Conservation (phyloP, 2,888 invertebrate genomes). For the Polyploca ridens region DNA sequence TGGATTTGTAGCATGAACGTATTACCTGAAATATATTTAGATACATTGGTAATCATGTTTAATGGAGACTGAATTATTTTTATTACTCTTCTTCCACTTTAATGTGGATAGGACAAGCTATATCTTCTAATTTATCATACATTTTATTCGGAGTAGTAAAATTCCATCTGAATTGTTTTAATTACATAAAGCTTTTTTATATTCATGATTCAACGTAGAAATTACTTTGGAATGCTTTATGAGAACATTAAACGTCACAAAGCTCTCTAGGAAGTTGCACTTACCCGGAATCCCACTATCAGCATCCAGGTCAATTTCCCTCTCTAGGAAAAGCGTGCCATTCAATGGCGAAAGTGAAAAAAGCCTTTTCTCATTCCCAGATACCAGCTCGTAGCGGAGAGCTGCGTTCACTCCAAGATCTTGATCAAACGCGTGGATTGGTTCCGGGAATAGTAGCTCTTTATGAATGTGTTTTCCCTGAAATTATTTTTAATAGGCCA, state of each 20-base stretch:
- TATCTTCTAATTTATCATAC: no score
- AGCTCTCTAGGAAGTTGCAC: not conserved
- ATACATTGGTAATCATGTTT: not conserved
- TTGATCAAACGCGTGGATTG: slow-evolving; percentile 92
- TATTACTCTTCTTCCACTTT: no score
- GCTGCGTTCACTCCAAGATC: slow-evolving; percentile 90
- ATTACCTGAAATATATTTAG: slow-evolving; percentile 78
- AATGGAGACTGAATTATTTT: no score
- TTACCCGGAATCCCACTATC: slow-evolving; percentile 87
- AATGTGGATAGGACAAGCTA: no score
- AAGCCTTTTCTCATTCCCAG: slow-evolving; percentile 91
- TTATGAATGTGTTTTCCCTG: slow-evolving; percentile 90
- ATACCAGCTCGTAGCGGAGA: slow-evolving; percentile 90
- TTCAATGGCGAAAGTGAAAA: slow-evolving; percentile 90
- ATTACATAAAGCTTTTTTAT: no score
- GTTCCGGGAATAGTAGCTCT: slow-evolving; percentile 88
- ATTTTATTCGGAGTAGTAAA: no score
- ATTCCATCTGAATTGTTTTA: no score
- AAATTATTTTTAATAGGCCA: slow-evolving; percentile 22
- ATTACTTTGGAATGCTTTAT: no score
- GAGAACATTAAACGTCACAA: no score
- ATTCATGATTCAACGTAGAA: no score
- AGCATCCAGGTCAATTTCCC: slow-evolving; percentile 92
- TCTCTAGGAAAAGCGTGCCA: slow-evolving; percentile 90
- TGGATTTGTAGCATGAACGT: slow-evolving; percentile 91